Base-by-base conservation (phyloP, 2,888 invertebrate genomes). In the Girardia tigrina region DNA sequence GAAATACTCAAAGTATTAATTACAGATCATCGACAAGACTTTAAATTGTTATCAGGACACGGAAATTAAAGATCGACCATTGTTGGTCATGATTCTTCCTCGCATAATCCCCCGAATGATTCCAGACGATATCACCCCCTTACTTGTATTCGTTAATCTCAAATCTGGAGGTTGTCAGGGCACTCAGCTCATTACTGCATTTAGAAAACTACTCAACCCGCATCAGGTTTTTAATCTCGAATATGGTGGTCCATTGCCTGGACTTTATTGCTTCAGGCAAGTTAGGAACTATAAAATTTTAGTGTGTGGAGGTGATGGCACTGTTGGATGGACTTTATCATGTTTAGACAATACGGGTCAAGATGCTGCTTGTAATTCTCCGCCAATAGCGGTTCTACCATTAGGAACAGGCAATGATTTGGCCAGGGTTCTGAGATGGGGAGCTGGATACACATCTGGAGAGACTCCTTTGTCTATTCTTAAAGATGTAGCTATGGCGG, bases 101-200 rank as follows among this genome's bases (percentile, higher is more conserved):
- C 95, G 93, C 86, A 92, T 86, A 1, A 14, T 85, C 82, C 81
- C 85, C 26, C 83, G 85, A 77, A 85, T 86, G 85, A 82, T 87
- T 75, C 83, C 85, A 12, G 81, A 84, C 28, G 83, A 85, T 78
- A 81, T 84, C 4, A 85, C 93, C 85, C 98, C 98, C 23, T 88
- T 99, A 80, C 88, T 99, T 81, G 95, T 99, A 79, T 94, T 99
- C 86, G 98, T 99, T 78, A 99, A 99, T 86, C 97, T 98, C 77
- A 99, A 98, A 87, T 94, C 94, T 78, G 98, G 98, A 79, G 98
- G 98, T 78, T 97, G 98, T 84, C 98, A 99, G 87, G 98, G 98
- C 74, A 88, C 92, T 82, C 95, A 97, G 86, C 88, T 99, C 82
- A 95, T 99, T 84, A 91, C 94, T 80, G 94, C 94, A 85, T 99